Percentiles rank a stretch among this genome's conserved stretches.
Evolutionary conservation across 1,140 invertebrate species (phyloP).

Genomic region (Calosoma granatense): DNA sequence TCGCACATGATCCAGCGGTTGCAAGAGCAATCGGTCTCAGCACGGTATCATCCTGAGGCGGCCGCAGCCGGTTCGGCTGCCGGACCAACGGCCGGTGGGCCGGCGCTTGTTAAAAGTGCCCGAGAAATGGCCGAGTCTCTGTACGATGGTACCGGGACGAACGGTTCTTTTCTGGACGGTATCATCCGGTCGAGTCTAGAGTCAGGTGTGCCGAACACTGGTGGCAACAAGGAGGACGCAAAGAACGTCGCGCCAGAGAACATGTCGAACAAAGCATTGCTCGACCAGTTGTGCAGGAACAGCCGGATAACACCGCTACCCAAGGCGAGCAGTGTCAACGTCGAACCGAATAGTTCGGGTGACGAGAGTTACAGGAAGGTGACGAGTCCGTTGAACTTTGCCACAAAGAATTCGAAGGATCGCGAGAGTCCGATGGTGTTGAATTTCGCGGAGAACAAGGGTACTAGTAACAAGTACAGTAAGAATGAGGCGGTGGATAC

Average conservation of each 20-base stretch:
- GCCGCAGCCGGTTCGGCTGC: slow-evolving; percentile 24
- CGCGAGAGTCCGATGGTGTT: slow-evolving; percentile 6
- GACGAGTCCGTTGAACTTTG: slow-evolving; percentile 28
- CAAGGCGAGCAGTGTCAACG: slow-evolving; percentile 26
- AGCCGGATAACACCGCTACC: slow-evolving; percentile 45
- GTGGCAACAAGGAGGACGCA: slow-evolving; percentile 27
- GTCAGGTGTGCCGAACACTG: slow-evolving; percentile 38
- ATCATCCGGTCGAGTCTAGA: slow-evolving; percentile 70
- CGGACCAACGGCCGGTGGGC: slow-evolving; percentile 21
- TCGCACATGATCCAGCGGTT: slow-evolving; percentile 71
- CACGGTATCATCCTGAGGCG: slow-evolving; percentile 24
- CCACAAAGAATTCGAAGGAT: slow-evolving; percentile 14
- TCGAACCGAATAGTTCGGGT: slow-evolving; percentile 25
- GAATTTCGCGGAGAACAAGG: slow-evolving; percentile 7
- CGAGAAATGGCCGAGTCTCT: slow-evolving; percentile 50
- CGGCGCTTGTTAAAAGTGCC: slow-evolving; percentile 41
- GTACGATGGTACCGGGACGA: slow-evolving; percentile 49
- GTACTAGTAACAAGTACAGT: slow-evolving; percentile 14
- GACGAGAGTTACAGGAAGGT: slow-evolving; percentile 30
- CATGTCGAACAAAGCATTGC: slow-evolving; percentile 50
- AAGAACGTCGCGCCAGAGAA: slow-evolving; percentile 35
- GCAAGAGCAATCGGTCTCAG: slow-evolving; percentile 51
- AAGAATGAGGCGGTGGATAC: slow-evolving; percentile 14
- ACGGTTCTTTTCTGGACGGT: slow-evolving; percentile 67
- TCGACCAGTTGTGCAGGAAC: slow-evolving; percentile 60